Evolutionary conservation across 1,140 invertebrate genomes (phyloP).

Genomic region (Tetramorium parvispinum): DNA sequence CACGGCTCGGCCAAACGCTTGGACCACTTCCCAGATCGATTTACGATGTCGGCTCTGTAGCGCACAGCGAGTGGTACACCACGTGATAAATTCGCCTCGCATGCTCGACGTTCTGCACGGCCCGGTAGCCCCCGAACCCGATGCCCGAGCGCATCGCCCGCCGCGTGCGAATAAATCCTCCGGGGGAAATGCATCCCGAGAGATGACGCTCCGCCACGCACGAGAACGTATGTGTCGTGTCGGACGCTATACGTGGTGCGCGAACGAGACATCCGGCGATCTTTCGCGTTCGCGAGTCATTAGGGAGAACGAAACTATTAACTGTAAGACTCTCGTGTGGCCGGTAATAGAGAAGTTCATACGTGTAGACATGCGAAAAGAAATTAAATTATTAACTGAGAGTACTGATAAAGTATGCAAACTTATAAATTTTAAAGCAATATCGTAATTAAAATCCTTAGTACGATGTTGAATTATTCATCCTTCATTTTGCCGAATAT

Average conservation of each 20-base stretch:
- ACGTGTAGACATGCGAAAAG: background rate
- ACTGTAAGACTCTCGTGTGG: background rate
- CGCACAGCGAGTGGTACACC: constrained; percentile 55
- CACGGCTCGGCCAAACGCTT: constrained; percentile 79
- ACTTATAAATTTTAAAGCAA: background rate
- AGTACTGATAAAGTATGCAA: background rate
- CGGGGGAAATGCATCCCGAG: constrained; percentile 53
- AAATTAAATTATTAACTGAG: background rate
- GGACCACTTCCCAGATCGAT: constrained; percentile 83
- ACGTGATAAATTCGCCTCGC: constrained; percentile 67
- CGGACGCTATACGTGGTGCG: background rate
- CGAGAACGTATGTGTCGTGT: constrained; percentile 26
- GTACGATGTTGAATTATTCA: background rate
- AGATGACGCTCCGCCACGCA: constrained; percentile 61
- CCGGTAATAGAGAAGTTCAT: background rate
- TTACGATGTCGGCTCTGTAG: constrained; percentile 74
- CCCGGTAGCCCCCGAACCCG: constrained; percentile 37
- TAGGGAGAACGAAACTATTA: constrained; percentile 20
- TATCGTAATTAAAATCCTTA: background rate
- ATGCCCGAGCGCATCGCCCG: constrained; percentile 58
- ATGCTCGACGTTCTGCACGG: constrained; percentile 35
- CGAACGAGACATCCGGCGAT: constrained; percentile 27
- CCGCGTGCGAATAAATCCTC: constrained; percentile 70
- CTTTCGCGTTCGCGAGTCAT: constrained; percentile 29
- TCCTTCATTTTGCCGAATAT: background rate